phyloP scores from a whole-genome alignment of 92 coral and sea anemone genomes.

The Epizoanthus stellaris region DNA sequence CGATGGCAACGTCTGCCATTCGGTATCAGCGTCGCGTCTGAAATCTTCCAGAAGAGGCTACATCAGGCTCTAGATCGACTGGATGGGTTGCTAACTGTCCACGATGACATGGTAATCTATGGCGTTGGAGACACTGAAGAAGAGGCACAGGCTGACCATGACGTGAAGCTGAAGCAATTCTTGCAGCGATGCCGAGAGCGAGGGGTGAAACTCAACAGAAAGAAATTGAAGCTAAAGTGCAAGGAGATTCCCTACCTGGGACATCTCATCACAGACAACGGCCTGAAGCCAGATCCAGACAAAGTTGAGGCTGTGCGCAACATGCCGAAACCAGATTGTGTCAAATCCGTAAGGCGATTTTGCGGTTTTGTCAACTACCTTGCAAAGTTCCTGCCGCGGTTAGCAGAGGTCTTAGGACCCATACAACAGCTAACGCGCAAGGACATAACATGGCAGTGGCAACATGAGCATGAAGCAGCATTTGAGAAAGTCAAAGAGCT shows the following conservation, averaged over 20 bases:
- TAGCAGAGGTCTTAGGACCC: slow-evolving; percentile 48
- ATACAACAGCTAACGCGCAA: slow-evolving; percentile 47
- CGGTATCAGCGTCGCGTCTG: slow-evolving; percentile 59
- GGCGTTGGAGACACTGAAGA: slow-evolving; percentile 62
- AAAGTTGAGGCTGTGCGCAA: slow-evolving; percentile 28
- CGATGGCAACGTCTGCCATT: slow-evolving; percentile 64
- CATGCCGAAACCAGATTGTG: slow-evolving; percentile 51
- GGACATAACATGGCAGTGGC: slow-evolving; percentile 52
- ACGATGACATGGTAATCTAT: slow-evolving; percentile 69
- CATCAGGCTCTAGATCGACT: slow-evolving; percentile 67
- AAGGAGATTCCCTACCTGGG: slow-evolving; percentile 55
- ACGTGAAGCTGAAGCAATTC: slow-evolving; percentile 41
- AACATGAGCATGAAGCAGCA: slow-evolving; percentile 45
- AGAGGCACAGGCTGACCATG: slow-evolving; percentile 47
- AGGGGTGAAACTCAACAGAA: slow-evolving; percentile 52
- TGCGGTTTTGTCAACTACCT: slow-evolving; percentile 68
- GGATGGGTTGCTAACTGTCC: slow-evolving; percentile 54
- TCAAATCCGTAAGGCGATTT: slow-evolving; percentile 56
- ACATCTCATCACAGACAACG: slow-evolving; percentile 55
- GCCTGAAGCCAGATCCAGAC: slow-evolving; percentile 48
- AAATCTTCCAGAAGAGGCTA: slow-evolving; percentile 67
- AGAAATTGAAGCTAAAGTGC: slow-evolving; percentile 44
- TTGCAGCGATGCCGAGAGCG: slow-evolving; percentile 45
- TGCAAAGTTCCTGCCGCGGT: slow-evolving; percentile 56
- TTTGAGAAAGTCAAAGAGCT: slow-evolving; percentile 52